phyloP scores from a whole-genome alignment of 1,140 invertebrate genomes.

The Lysiphlebus fabarum region DNA sequence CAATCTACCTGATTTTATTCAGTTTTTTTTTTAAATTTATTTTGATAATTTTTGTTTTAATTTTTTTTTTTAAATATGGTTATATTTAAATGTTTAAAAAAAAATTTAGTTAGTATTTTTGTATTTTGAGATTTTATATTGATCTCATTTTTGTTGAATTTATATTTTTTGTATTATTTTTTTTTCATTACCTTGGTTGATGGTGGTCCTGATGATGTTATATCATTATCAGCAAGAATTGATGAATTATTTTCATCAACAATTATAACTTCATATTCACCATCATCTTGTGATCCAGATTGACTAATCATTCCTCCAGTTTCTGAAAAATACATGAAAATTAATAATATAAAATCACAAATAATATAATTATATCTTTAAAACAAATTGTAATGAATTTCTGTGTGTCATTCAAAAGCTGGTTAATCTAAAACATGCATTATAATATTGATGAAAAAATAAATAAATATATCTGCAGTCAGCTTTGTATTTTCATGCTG shows the following conservation, averaged over 20 bases:
- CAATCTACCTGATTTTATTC: no score
- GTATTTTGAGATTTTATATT: neutral
- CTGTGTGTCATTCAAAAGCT: slow-evolving; percentile 7
- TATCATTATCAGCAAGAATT: slow-evolving; percentile 73
- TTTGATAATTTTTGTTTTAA: no score
- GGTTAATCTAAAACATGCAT: slow-evolving; percentile 14
- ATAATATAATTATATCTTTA: neutral
- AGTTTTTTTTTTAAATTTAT: no score
- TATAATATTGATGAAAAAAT: slow-evolving; percentile 2
- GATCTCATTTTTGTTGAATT: no score
- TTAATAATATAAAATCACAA: slow-evolving; percentile 15
- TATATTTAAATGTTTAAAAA: no score
- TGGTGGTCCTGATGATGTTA: slow-evolving; percentile 67
- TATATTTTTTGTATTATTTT: no score
- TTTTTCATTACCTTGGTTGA: slow-evolving; percentile 73
- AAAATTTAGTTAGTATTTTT: neutral
- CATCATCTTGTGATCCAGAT: slow-evolving; percentile 65
- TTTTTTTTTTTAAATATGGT: no score
- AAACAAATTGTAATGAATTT: neutral
- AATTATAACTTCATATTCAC: slow-evolving; percentile 84
- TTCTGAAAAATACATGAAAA: slow-evolving; percentile 40
- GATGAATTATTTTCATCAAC: slow-evolving; percentile 86
- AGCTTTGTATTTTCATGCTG: slow-evolving; percentile 34
- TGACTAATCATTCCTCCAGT: slow-evolving; percentile 51
- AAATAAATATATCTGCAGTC: neutral